Conservation (phyloP, 1,140 invertebrate species). For the Fopius arisanus region DNA sequence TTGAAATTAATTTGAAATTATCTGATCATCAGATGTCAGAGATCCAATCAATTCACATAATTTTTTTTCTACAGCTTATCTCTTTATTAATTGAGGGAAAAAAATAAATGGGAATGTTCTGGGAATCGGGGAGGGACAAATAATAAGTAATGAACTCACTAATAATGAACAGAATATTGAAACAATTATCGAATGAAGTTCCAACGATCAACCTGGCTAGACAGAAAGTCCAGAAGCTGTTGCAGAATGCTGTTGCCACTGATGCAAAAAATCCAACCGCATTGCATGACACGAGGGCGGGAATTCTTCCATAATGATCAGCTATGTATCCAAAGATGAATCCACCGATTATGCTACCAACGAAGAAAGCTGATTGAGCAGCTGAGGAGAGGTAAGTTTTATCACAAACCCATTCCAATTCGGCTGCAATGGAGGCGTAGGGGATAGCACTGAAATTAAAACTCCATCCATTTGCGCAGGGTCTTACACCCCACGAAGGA, state of each 20-base stretch:
- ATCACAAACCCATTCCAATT: slow-evolving; percentile 87
- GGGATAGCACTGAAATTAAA: slow-evolving; percentile 80
- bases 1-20: slow-evolving; percentile 38
- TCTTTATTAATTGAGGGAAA: too few relatives aligned
- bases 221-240: slow-evolving; percentile 78
- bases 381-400: slow-evolving; percentile 75
- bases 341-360: slow-evolving; percentile 65
- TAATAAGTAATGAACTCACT: slow-evolving; percentile 66
- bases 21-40: slow-evolving; percentile 15
- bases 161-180: slow-evolving; percentile 91
- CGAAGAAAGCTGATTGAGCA: slow-evolving; percentile 75
- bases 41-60: background rate
- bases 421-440: slow-evolving; percentile 79
- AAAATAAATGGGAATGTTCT: too few relatives aligned
- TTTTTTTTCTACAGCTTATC: too few relatives aligned
- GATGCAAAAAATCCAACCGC: slow-evolving; percentile 80
- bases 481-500: slow-evolving; percentile 70
- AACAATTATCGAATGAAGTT: slow-evolving; percentile 88
- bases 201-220: slow-evolving; percentile 83
- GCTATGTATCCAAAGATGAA: slow-evolving; percentile 66
- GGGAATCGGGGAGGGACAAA: too few relatives aligned
- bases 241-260: slow-evolving; percentile 77
- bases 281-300: slow-evolving; percentile 73
- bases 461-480: slow-evolving; percentile 76
- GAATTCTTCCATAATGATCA: slow-evolving; percentile 65